A percentile compares a stretch with the other conserved stretches of the same genome.
phyloP scores from a whole-genome alignment of 1,140 invertebrate genomes.

The Pogonomyrmex barbatus region DNA sequence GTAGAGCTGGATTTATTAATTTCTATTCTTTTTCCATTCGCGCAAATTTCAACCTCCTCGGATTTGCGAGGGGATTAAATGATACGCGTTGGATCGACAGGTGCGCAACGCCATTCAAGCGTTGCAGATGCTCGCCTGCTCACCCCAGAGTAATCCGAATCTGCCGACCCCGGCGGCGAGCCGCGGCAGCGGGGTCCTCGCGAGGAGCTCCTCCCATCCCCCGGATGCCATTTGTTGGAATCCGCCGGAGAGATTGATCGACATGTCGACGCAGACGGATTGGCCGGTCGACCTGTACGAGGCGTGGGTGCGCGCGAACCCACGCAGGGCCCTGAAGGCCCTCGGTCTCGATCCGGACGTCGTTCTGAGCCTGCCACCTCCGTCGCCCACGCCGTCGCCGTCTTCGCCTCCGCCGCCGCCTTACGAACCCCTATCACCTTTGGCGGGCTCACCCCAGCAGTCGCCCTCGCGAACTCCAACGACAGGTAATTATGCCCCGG shows the following conservation, averaged over 20 bases:
- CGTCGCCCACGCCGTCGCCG: slow-evolving; percentile 81
- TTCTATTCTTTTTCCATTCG: not conserved
- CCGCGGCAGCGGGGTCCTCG: slow-evolving; percentile 86
- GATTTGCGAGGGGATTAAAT: slow-evolving; percentile 18
- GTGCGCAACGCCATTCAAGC: slow-evolving; percentile 93
- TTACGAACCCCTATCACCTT: slow-evolving; percentile 82
- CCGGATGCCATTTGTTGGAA: slow-evolving; percentile 93
- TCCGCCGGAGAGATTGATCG: slow-evolving; percentile 76
- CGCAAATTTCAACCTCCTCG: not conserved
- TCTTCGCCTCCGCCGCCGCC: slow-evolving; percentile 83
- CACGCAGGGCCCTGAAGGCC: slow-evolving; percentile 84
- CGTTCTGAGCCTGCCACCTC: slow-evolving; percentile 75
- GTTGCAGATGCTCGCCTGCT: slow-evolving; percentile 91
- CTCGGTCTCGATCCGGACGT: slow-evolving; percentile 86
- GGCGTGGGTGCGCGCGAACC: slow-evolving; percentile 85
- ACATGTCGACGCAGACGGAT: slow-evolving; percentile 86
- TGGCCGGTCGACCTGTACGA: slow-evolving; percentile 83
- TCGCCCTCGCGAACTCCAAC: slow-evolving; percentile 76
- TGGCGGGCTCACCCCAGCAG: slow-evolving; percentile 76
- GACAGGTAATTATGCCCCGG: slow-evolving; percentile 71
- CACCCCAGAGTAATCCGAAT: slow-evolving; percentile 84
- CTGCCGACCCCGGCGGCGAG: slow-evolving; percentile 86
- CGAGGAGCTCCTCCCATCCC: slow-evolving; percentile 92
- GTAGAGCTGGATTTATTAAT: not conserved
- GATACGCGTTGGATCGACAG: slow-evolving; percentile 81